phyloP scores from a whole-genome alignment of 2,888 invertebrate species.

The Cantharis rustica region DNA sequence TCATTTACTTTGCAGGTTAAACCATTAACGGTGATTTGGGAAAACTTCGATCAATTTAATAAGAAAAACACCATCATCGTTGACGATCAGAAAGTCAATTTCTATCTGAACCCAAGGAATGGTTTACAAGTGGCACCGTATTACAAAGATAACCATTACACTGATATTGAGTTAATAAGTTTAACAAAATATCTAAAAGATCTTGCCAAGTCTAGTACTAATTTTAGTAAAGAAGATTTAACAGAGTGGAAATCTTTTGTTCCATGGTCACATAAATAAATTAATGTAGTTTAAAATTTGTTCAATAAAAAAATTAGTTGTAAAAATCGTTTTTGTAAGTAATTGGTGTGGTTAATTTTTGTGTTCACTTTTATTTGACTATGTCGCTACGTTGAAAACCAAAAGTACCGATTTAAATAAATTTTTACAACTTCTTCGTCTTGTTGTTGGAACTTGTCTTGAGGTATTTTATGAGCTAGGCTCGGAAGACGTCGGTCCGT shows the following conservation, averaged over 20 bases:
- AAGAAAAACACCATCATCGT: background rate
- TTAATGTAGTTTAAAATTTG: too few relatives aligned
- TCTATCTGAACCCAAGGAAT: background rate
- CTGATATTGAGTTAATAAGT: background rate
- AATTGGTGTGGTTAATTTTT: too few relatives aligned
- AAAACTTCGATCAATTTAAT: background rate
- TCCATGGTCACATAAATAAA: too few relatives aligned
- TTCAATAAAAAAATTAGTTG: too few relatives aligned
- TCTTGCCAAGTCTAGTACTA: background rate
- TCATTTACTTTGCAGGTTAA: background rate
- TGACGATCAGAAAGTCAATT: background rate
- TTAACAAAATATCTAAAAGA: background rate
- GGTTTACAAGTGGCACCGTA: background rate
- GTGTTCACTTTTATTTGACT: too few relatives aligned
- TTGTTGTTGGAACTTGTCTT: too few relatives aligned
- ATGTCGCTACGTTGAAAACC: too few relatives aligned
- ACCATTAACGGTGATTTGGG: background rate
- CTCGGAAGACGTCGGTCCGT: too few relatives aligned
- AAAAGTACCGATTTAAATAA: too few relatives aligned
- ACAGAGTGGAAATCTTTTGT: background rate
- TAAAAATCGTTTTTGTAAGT: too few relatives aligned
- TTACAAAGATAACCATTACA: background rate
- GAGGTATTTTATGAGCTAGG: too few relatives aligned
- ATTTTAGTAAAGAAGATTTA: background rate
- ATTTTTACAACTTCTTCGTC: too few relatives aligned